phyloP scores from a whole-genome alignment of 2,888 invertebrate genomes.

The Alloscopus bannaensis region DNA sequence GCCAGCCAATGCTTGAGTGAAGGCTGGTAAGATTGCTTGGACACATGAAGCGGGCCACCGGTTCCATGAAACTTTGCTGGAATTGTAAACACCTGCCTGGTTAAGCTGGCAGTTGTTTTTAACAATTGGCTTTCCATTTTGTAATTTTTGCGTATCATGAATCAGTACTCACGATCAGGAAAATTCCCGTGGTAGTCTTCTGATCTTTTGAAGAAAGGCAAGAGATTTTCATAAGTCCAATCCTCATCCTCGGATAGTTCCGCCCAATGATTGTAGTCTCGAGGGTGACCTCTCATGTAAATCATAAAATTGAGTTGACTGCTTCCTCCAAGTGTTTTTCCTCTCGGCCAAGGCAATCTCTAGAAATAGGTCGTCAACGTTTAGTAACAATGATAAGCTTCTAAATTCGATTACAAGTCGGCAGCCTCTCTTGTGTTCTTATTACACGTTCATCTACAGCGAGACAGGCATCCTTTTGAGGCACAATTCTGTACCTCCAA shows the following conservation, averaged over 20 bases:
- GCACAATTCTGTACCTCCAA: conserved; percentile 83
- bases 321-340: conserved; percentile 48
- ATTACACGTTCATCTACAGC: conserved; percentile 77
- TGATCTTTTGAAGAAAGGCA: conserved; percentile 43
- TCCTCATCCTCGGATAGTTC: conserved; percentile 10
- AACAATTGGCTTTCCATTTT: no score
- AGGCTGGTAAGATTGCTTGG: conserved; percentile 65
- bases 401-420: no score
- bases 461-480: conserved; percentile 81
- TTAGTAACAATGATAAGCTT: no score
- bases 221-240: conserved; percentile 49
- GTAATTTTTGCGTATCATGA: background rate
- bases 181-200: conserved; percentile 45
- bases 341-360: conserved; percentile 80
- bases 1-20: conserved; percentile 63
- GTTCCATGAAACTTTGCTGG: conserved; percentile 68
- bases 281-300: conserved; percentile 39
- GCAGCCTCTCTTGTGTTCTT: no score
- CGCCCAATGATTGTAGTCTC: conserved; percentile 44
- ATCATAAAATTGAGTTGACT: conserved; percentile 56
- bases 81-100: no score
- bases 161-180: conserved; percentile 20
- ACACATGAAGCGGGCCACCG: conserved; percentile 68
- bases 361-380: no score
- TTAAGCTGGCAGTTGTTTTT: no score